Conservation (phyloP, 2,113 vertebrate species). For the Cisticola juncidis region DNA sequence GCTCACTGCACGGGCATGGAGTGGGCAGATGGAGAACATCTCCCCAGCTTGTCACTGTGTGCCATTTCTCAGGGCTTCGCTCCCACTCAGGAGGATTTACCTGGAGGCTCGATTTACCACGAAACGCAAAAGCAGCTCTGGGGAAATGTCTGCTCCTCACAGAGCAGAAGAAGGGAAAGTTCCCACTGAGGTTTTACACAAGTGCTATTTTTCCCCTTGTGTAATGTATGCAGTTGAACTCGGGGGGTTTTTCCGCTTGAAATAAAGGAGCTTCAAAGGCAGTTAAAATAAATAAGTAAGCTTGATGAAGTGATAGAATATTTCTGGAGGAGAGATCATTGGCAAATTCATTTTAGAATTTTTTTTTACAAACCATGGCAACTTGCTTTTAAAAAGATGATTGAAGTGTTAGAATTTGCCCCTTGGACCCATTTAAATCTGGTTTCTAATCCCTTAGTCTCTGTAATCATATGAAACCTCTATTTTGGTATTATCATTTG, state of each 20-base stretch:
- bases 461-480: conserved; percentile 62
- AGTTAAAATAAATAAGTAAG: conserved; percentile 66
- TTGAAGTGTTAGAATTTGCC: conserved; percentile 70
- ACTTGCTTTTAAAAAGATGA: conserved; percentile 46
- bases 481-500: conserved; percentile 61
- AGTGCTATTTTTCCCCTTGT: conserved; percentile 38
- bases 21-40: rapidly evolving
- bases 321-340: conserved; percentile 60
- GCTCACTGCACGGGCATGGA: background rate
- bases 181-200: conserved; percentile 12
- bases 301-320: conserved; percentile 67
- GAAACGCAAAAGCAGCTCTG: background rate
- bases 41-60: background rate
- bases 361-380: conserved; percentile 27
- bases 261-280: conserved; percentile 68
- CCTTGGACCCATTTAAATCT: conserved; percentile 67
- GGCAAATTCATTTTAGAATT: conserved; percentile 38
- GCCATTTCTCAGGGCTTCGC: background rate
- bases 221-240: conserved; percentile 44
- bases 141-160: background rate
- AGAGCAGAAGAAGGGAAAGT: conserved; percentile 27
- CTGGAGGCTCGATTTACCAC: background rate
- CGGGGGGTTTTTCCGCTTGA: background rate
- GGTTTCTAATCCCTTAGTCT: conserved; percentile 63
- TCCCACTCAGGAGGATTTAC: background rate